These are phyloP conservation scores for Plutomurus gul DNA, from an alignment of 1,140 invertebrate species.

Conservation along the genomic window DNA sequence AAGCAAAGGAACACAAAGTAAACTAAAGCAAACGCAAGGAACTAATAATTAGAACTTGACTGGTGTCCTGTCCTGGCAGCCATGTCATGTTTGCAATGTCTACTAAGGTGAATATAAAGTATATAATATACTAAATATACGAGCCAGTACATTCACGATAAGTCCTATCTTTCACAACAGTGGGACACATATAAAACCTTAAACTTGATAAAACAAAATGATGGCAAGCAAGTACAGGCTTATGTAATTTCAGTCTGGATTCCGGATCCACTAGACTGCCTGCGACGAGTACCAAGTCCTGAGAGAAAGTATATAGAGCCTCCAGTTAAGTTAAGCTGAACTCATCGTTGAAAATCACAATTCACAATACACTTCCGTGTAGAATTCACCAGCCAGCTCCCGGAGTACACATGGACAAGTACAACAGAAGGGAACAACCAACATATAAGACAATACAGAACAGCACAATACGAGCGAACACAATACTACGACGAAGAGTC, in stretches of 20 bases:
- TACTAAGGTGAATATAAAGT: background rate
- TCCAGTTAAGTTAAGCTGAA: no score
- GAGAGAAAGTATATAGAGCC: background rate
- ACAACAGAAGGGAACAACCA: no score
- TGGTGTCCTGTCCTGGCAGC: background rate
- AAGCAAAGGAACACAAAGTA: background rate
- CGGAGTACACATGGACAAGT: background rate
- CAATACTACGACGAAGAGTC: background rate
- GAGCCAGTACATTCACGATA: no score
- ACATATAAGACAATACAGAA: background rate
- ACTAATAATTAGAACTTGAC: constrained; percentile 38
- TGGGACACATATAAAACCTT: background rate
- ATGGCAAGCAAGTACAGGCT: background rate
- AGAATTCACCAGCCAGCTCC: background rate
- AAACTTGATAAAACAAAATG: constrained; percentile 23
- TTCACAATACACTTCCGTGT: background rate
- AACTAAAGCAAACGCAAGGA: background rate
- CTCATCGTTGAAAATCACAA: background rate
- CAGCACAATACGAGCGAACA: constrained; percentile 6
- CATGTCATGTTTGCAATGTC: background rate
- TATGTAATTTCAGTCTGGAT: background rate
- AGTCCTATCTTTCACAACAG: background rate
- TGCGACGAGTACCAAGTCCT: no score
- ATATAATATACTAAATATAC: background rate
- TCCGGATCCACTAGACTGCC: no score